Percentiles rank a stretch among this genome's conserved stretches.
Conservation (phyloP, 2,888 invertebrate species). For the Candidula unifasciata region DNA sequence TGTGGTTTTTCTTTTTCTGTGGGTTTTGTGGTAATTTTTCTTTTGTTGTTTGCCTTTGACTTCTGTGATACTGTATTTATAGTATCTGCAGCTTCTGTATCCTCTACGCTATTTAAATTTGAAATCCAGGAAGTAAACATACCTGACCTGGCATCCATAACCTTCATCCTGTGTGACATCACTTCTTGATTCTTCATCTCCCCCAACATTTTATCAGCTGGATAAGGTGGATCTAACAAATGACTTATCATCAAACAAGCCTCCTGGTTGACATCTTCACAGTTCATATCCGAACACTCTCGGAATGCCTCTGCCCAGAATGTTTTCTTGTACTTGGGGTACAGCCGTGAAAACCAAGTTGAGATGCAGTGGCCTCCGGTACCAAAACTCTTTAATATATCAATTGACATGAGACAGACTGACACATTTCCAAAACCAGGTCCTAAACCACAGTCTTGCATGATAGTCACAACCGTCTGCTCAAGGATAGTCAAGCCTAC, state of each 20-base stretch:
- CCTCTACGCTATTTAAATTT: not conserved
- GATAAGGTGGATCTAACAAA: slow-evolving; percentile 46
- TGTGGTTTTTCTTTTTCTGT: not conserved
- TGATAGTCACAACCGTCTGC: slow-evolving; percentile 33
- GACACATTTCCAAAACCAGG: slow-evolving; percentile 33
- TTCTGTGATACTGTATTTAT: not conserved
- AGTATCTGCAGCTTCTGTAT: not conserved
- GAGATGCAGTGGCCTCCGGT: slow-evolving; percentile 40
- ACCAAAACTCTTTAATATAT: slow-evolving; percentile 45
- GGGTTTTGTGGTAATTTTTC: not conserved
- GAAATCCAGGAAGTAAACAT: slow-evolving; percentile 30
- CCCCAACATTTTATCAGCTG: not conserved
- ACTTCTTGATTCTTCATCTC: slow-evolving; percentile 16
- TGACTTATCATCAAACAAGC: slow-evolving; percentile 43
- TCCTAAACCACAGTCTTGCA: slow-evolving; percentile 36
- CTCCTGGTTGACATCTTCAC: slow-evolving; percentile 42
- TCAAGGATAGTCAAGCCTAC: slow-evolving; percentile 37
- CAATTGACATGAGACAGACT: slow-evolving; percentile 37
- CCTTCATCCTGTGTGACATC: slow-evolving; percentile 3
- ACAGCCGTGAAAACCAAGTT: slow-evolving; percentile 29
- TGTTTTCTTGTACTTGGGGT: slow-evolving; percentile 1
- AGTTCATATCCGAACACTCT: slow-evolving; percentile 29
- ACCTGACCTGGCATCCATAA: not conserved
- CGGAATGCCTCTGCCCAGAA: not conserved
- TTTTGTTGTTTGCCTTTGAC: not conserved